phyloP scores from a whole-genome alignment of 2,113 vertebrate genomes.

The Corvus moneduloides region DNA sequence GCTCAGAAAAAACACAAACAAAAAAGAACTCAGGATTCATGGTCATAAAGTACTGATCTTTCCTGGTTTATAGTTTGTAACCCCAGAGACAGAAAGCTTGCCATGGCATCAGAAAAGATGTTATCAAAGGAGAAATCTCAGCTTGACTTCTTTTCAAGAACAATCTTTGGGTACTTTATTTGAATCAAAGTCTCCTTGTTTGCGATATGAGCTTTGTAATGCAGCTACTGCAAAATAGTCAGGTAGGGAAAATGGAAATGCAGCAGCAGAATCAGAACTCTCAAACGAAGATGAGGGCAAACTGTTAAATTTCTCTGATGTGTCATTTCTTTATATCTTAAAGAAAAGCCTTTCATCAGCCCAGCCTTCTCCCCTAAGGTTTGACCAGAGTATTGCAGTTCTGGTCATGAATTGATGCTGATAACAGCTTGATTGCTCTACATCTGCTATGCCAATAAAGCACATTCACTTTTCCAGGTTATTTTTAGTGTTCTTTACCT shows the following conservation, averaged over 20 bases:
- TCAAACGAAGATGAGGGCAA: background rate
- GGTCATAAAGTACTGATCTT: slow-evolving; percentile 10
- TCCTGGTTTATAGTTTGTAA: slow-evolving; percentile 20
- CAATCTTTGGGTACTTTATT: background rate
- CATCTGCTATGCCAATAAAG: background rate
- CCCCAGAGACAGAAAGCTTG: background rate
- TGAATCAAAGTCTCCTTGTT: background rate
- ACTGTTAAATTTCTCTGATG: background rate
- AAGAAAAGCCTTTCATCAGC: background rate
- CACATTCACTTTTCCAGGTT: background rate
- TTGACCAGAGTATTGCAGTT: background rate
- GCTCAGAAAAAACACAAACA: background rate
- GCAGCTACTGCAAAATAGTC: slow-evolving; percentile 35
- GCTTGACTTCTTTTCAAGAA: slow-evolving; percentile 35
- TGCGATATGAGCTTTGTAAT: background rate
- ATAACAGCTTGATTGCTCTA: background rate
- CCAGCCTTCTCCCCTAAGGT: background rate
- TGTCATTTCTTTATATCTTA: background rate
- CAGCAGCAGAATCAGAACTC: background rate
- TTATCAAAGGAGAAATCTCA: slow-evolving; percentile 29
- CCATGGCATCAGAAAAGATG: slow-evolving; percentile 6
- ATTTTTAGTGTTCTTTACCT: background rate
- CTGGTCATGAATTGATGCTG: background rate
- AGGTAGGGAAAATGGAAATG: background rate
- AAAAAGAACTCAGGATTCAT: background rate